Percentiles rank a stretch among this genome's conserved stretches.
Evolutionary conservation across 2,888 invertebrate species (phyloP).

Genomic region (Ellobium chinense): DNA sequence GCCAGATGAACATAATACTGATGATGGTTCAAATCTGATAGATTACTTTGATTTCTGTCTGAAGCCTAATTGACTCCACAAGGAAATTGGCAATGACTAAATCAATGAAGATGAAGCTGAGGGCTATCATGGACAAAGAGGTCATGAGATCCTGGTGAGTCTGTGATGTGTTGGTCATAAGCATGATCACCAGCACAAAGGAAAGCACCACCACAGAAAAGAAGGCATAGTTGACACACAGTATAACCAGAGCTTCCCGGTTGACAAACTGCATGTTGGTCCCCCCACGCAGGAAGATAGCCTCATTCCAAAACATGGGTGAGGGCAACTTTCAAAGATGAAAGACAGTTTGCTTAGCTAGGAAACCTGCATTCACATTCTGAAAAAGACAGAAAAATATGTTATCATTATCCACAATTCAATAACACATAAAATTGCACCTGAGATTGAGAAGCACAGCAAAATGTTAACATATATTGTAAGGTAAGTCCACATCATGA

Average conservation of each 20-base stretch:
- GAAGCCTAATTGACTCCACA: conserved; percentile 71
- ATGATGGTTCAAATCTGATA: conserved; percentile 26
- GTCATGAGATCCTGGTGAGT: conserved; percentile 57
- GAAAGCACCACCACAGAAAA: conserved; percentile 67
- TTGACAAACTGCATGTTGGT: conserved; percentile 53
- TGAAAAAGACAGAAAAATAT: no score
- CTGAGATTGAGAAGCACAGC: no score
- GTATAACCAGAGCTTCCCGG: conserved; percentile 70
- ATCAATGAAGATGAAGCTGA: conserved; percentile 72
- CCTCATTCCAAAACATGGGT: conserved; percentile 46
- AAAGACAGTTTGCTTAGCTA: no score
- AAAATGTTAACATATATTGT: no score
- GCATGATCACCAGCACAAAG: conserved; percentile 66
- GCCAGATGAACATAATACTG: neutral
- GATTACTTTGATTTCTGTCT: conserved; percentile 64
- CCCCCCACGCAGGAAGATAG: conserved; percentile 30
- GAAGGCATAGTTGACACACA: conserved; percentile 76
- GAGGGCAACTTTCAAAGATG: no score
- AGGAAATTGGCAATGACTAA: conserved; percentile 74
- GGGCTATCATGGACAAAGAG: conserved; percentile 67
- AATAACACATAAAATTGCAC: no score
- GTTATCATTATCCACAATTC: no score
- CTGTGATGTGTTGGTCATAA: conserved; percentile 62
- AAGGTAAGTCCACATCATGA: no score
- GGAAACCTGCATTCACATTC: no score